These are phyloP conservation scores for Dolichotis patagonum DNA, from an alignment of 2,113 vertebrate species.

Conservation along the genomic window DNA sequence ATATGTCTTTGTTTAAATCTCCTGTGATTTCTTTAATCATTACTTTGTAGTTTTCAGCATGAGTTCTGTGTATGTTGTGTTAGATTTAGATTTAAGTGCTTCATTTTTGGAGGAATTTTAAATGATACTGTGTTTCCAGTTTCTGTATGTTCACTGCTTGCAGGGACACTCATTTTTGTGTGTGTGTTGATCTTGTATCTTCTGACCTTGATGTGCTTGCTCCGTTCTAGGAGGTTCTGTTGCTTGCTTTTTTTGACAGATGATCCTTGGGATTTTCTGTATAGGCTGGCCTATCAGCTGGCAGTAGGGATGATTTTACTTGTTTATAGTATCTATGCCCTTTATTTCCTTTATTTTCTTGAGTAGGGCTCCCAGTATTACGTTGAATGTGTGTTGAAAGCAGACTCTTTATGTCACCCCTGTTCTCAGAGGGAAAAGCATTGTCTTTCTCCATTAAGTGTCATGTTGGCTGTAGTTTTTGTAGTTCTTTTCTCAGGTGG, in stretches of 20 bases:
- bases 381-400: neutral
- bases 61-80: neutral
- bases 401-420: neutral
- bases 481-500: neutral
- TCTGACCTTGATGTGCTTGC: neutral
- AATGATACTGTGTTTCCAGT: neutral
- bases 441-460: neutral
- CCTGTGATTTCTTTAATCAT: neutral
- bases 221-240: neutral
- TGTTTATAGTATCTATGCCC: neutral
- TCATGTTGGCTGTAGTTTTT: neutral
- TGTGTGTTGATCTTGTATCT: neutral
- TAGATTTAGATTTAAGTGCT: neutral
- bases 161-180: neutral
- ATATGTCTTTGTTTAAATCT: neutral
- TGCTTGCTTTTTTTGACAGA: neutral
- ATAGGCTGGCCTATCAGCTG: neutral
- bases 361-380: neutral
- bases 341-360: slow-evolving; percentile 18
- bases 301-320: neutral
- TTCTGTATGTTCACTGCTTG: neutral
- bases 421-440: neutral
- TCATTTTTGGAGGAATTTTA: neutral
- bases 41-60: neutral
- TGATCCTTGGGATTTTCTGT: neutral